Evolutionary conservation across 2,797 vertebrate genomes (phyloP).

Genomic region (Meda fulgida): DNA sequence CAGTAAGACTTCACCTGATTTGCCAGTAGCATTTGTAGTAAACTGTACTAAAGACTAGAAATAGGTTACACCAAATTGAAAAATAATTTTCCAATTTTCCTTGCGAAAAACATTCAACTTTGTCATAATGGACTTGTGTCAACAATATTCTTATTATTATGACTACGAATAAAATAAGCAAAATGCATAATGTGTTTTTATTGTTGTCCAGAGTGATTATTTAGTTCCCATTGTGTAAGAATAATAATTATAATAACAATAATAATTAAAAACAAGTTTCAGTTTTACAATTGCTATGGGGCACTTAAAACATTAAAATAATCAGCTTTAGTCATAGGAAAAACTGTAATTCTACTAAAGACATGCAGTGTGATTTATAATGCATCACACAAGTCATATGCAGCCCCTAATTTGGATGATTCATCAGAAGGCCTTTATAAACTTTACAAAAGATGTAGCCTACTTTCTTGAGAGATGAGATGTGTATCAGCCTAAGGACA

Average conservation of each 20-base stretch:
- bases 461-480: background rate
- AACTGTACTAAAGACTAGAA: background rate
- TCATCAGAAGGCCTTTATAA: conserved; percentile 10
- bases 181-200: background rate
- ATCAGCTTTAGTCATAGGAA: background rate
- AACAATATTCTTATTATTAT: background rate
- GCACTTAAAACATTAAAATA: background rate
- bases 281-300: background rate
- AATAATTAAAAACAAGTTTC: background rate
- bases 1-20: background rate
- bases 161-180: background rate
- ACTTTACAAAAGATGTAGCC: background rate
- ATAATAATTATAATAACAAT: background rate
- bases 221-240: background rate
- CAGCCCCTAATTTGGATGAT: background rate
- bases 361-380: background rate
- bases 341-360: background rate
- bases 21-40: background rate
- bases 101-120: background rate
- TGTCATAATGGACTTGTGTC: background rate
- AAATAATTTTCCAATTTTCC: background rate
- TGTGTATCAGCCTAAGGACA: background rate
- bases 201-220: background rate
- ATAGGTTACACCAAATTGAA: background rate
- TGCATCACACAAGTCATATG: background rate